Evolutionary conservation across 2,113 vertebrate genomes (phyloP).

Genomic region (Epinephelus lanceolatus): DNA sequence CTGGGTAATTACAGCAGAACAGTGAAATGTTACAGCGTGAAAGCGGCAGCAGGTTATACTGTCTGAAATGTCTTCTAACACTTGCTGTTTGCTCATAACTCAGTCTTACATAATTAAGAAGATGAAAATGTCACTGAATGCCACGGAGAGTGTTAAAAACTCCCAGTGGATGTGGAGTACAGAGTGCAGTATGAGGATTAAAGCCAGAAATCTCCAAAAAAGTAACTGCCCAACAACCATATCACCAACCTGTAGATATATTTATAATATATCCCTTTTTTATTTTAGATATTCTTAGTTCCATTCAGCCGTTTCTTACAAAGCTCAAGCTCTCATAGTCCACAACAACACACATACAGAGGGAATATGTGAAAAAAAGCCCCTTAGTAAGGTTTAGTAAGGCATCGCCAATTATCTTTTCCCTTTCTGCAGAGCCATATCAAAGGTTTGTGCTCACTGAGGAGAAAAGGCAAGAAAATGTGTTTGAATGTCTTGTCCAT

Average conservation of each 20-base stretch:
- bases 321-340: background rate
- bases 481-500: constrained; percentile 45
- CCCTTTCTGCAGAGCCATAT: constrained; percentile 26
- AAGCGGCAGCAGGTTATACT: background rate
- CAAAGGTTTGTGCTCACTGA: constrained; percentile 45
- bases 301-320: background rate
- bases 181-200: background rate
- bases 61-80: background rate
- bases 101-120: constrained; percentile 15
- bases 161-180: background rate
- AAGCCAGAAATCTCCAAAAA: background rate
- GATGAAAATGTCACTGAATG: constrained; percentile 50
- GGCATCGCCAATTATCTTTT: constrained; percentile 39
- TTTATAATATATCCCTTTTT: background rate
- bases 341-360: background rate
- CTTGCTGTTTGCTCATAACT: background rate
- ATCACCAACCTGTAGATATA: background rate
- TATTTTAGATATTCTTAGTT: constrained; percentile 1
- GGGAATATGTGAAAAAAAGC: constrained; percentile 5
- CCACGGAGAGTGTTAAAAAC: background rate
- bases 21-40: constrained; percentile 4
- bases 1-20: background rate
- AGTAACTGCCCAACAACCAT: background rate
- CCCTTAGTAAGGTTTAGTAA: constrained; percentile 26
- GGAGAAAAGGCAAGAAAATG: constrained; percentile 44